Conservation (phyloP, 2,797 vertebrate genomes). For the Clarias pachynema region DNA sequence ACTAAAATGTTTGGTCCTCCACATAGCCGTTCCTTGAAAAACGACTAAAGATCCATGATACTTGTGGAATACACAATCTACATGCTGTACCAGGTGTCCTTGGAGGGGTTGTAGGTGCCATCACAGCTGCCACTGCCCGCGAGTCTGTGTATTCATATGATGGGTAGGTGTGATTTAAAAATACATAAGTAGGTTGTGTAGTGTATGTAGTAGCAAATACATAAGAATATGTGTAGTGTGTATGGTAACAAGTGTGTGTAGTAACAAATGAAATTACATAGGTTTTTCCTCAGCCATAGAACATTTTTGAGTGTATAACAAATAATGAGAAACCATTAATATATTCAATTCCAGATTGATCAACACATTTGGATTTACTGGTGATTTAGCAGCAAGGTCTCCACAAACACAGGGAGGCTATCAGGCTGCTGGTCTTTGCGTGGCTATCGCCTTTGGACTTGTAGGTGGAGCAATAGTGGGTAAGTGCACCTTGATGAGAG, state of each 20-base stretch:
- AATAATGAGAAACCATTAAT: not conserved
- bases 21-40: constrained; percentile 87
- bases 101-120: constrained; percentile 86
- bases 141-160: constrained; percentile 76
- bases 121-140: constrained; percentile 83
- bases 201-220: too few species aligned
- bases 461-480: constrained; percentile 87
- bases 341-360: constrained; percentile 70
- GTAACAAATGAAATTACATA: not conserved
- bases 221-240: not conserved
- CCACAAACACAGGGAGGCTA: constrained; percentile 79
- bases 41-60: constrained; percentile 87
- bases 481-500: constrained; percentile 68
- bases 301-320: not conserved
- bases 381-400: constrained; percentile 52
- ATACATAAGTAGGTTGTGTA: not conserved
- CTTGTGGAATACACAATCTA: constrained; percentile 93
- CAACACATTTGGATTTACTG: constrained; percentile 74
- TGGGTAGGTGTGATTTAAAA: constrained; percentile 75
- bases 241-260: not conserved
- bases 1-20: constrained; percentile 20
- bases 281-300: not conserved
- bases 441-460: constrained; percentile 86
- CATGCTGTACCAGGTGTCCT: constrained; percentile 91
- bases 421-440: constrained; percentile 87